Evolutionary conservation across 2,888 invertebrate species (phyloP).

Genomic region (Rapana venosa): DNA sequence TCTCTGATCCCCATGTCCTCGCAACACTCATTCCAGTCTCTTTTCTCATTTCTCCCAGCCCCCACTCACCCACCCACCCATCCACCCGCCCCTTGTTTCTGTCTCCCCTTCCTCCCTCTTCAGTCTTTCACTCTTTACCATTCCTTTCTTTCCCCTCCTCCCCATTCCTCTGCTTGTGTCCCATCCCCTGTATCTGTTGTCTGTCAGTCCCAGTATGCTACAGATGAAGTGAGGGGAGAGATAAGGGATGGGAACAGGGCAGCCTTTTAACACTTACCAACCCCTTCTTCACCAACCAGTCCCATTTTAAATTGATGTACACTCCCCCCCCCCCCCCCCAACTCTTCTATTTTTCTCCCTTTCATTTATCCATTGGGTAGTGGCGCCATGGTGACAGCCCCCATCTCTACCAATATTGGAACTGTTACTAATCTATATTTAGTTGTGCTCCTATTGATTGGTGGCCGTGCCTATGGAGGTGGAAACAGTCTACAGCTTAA

Average conservation of each 20-base stretch:
- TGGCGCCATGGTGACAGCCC: not conserved
- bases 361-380: not conserved
- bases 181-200: no score
- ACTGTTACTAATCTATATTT: not conserved
- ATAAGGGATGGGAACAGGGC: no score
- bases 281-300: not conserved
- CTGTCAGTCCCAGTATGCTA: no score
- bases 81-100: not conserved
- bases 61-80: not conserved
- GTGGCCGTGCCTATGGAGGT: not conserved
- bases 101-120: not conserved
- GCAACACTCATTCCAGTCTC: no score
- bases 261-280: no score
- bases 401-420: not conserved
- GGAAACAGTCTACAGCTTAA: not conserved
- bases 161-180: no score
- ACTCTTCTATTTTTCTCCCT: no score
- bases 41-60: not conserved
- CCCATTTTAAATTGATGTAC: constrained; percentile 1
- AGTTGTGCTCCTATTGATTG: not conserved
- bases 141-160: no score
- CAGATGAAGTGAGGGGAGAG: no score
- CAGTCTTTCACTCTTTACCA: not conserved
- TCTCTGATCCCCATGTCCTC: no score
- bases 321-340: not conserved